Conservation (phyloP, 2,888 invertebrate genomes). For the Encarsia formosa region DNA sequence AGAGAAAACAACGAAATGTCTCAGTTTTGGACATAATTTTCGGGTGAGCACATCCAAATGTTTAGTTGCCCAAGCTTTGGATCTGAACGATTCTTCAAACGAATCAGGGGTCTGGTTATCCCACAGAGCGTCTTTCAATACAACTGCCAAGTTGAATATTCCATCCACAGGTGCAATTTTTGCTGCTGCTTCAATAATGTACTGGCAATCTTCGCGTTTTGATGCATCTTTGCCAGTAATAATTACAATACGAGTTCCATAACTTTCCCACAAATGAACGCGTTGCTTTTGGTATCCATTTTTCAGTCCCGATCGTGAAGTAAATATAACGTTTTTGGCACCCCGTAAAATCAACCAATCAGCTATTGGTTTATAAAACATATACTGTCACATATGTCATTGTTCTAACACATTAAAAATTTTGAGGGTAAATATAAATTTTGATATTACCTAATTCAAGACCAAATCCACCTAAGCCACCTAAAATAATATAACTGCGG, state of each 20-base stretch:
- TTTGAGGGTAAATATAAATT: neutral
- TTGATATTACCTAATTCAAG: slow-evolving; percentile 57
- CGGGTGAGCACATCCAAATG: slow-evolving; percentile 57
- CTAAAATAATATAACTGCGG: slow-evolving; percentile 62
- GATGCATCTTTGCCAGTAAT: slow-evolving; percentile 68
- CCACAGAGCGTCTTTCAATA: slow-evolving; percentile 55
- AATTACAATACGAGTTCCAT: slow-evolving; percentile 66
- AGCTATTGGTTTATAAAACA: slow-evolving; percentile 51
- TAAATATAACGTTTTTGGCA: slow-evolving; percentile 72
- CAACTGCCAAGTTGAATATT: slow-evolving; percentile 64
- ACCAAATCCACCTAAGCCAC: slow-evolving; percentile 90
- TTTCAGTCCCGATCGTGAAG: slow-evolving; percentile 73
- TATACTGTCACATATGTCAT: neutral
- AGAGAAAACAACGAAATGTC: slow-evolving; percentile 63
- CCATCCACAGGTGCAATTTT: slow-evolving; percentile 58
- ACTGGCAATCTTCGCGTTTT: slow-evolving; percentile 64
- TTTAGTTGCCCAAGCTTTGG: slow-evolving; percentile 60
- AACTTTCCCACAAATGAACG: slow-evolving; percentile 63
- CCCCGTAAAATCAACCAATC: slow-evolving; percentile 84
- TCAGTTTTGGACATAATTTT: slow-evolving; percentile 50
- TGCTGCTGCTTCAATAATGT: slow-evolving; percentile 60
- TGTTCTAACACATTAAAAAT: neutral
- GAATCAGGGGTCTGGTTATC: slow-evolving; percentile 55
- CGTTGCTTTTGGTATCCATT: slow-evolving; percentile 80
- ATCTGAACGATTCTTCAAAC: slow-evolving; percentile 55